phyloP scores from a whole-genome alignment of 1,140 invertebrate species.

The Eupeodes corollae region DNA sequence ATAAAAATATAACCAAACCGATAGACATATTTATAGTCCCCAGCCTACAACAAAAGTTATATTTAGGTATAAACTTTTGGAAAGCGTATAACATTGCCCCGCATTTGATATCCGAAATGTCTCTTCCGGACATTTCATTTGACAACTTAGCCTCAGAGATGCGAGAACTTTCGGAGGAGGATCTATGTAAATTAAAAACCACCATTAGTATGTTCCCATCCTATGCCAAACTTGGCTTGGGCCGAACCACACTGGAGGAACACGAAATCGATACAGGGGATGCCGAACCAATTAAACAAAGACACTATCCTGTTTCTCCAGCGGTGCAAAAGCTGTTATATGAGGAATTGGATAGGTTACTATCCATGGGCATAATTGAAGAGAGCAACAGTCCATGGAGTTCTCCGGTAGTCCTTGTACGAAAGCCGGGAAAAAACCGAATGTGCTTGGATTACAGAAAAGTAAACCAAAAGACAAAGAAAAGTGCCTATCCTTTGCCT shows the following conservation, averaged over 20 bases:
- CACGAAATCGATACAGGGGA: no score
- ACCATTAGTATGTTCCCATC: slow-evolving; percentile 9
- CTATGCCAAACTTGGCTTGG: slow-evolving; percentile 14
- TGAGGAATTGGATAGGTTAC: slow-evolving; percentile 18
- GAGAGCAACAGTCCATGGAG: slow-evolving; percentile 15
- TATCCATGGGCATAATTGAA: slow-evolving; percentile 14
- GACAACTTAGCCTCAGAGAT: neutral
- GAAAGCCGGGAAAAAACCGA: slow-evolving; percentile 14
- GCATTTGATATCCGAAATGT: neutral
- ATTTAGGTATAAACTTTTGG: slow-evolving; percentile 7
- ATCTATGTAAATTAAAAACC: neutral
- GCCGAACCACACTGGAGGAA: slow-evolving; percentile 13
- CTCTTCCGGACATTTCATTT: neutral
- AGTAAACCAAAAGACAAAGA: slow-evolving; percentile 18
- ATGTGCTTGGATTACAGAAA: slow-evolving; percentile 25
- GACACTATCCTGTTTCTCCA: slow-evolving; percentile 17
- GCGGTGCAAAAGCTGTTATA: slow-evolving; percentile 10
- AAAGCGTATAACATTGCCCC: slow-evolving; percentile 8
- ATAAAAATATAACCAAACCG: neutral
- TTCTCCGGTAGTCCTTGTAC: no score
- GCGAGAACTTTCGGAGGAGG: neutral
- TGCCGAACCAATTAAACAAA: no score
- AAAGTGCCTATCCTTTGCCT: slow-evolving; percentile 24
- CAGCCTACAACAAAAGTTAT: slow-evolving; percentile 1
- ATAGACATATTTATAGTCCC: slow-evolving; percentile 3